Evolutionary conservation across 2,888 invertebrate genomes (phyloP).

Genomic region (Andricus quercusramuli): DNA sequence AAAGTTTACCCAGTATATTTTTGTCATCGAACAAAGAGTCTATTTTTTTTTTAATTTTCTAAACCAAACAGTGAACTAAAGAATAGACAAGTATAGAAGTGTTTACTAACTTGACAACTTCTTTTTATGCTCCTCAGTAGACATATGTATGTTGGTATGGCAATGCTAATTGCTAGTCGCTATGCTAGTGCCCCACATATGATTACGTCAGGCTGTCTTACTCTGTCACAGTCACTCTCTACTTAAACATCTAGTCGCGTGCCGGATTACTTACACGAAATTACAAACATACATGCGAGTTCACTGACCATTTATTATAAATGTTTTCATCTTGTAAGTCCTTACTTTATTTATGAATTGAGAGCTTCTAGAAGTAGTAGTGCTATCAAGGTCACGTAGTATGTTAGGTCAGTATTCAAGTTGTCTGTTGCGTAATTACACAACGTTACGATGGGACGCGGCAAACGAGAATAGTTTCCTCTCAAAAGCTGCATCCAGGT

Average conservation of each 20-base stretch:
- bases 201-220: constrained; percentile 25
- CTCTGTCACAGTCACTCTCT: constrained; percentile 26
- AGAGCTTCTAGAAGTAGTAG: neutral
- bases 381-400: neutral
- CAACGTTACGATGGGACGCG: constrained; percentile 7
- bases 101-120: neutral
- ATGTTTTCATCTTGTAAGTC: too few relatives aligned
- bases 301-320: neutral
- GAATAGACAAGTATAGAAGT: neutral
- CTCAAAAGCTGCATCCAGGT: neutral
- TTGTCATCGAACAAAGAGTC: neutral
- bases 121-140: neutral
- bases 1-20: too few relatives aligned
- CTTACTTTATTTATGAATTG: neutral
- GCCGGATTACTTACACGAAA: neutral
- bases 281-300: neutral
- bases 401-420: constrained; percentile 19
- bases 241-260: constrained; percentile 1
- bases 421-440: constrained; percentile 27
- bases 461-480: constrained; percentile 24
- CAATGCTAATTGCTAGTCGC: constrained; percentile 7
- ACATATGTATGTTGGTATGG: neutral
- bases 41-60: neutral
- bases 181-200: constrained; percentile 33
- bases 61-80: neutral